Evolutionary conservation across 2,888 invertebrate genomes (phyloP), one percentile per base, ranked within the genome.

Genomic region (Gymnoscelis rufifasciata): DNA sequence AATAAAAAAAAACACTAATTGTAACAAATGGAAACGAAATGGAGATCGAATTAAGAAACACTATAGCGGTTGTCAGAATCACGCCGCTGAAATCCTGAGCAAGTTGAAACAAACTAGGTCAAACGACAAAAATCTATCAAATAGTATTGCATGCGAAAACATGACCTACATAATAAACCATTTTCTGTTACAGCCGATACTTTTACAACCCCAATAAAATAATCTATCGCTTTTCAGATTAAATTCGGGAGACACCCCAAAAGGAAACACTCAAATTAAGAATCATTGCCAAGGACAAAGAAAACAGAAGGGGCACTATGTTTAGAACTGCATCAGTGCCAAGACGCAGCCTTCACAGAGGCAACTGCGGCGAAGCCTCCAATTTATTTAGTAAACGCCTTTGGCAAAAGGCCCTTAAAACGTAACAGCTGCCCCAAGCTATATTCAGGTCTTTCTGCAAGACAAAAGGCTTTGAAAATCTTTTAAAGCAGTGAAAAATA

Each of bases 401-500:
- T 31, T 48, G 39, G 56, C 46, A 57, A 62, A 56, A 62, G 33
- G 38, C 62, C 66, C 68, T 62, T 68, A 69, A 29, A 71, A 73
- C 68, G 68, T 69, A 73, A 69, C 52, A 50, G 62, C 47, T 51
- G 68, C 78, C 68, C 41, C 57, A 60, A 69, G 74, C 76, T 62
- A 60, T 63, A 74, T 74, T 74, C 73, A 70, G 68, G 65, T 64
- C 74, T 77, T 82, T 76, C 66, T 66, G 54, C 59, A 65, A 83
- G 78, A 84, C 81, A 82, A 84, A 84, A 80, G 80, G 68, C 77
- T 82, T 73, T 75, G 71, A 74, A 73, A 72, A 74, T 72, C 71
- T 79, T 74, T 75, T 58, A 70, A 68, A 78, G 69, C 71, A 68
- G 71, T 73, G 81, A 75, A 83, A 83, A 80, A 79, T 77, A 79